Evolutionary conservation across 2,797 vertebrate species (phyloP), one percentile per base, ranked within the genome.

Genomic region (Etheostoma nigrum): DNA sequence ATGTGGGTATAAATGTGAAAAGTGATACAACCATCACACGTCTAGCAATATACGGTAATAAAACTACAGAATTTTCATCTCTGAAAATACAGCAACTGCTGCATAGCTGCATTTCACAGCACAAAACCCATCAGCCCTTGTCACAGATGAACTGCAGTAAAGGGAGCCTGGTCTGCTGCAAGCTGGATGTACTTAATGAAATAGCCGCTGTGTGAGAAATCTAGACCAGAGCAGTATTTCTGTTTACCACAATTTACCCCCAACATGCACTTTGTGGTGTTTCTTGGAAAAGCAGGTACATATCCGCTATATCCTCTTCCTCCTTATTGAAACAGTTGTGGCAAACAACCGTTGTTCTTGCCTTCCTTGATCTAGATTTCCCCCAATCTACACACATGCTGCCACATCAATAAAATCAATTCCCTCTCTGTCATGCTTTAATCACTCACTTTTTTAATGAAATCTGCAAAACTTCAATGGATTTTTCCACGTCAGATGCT

Each of bases 141-240:
- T 88, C 84, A 82, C 67, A 79, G 86, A 82, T 70, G 74, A 86
- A 82, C 73, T 74, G 74, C 75, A 86, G 87, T 68, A 80, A 74
- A 89, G 87, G 86, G 81, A 86, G 76, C 67, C 67, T 80, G 88
- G 57, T 83, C 72, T 59, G 49, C 76, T 68, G 67, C 84, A 76
- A 79, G 87, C 78, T 81, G 81, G 78, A 72, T 86, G 76, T 84
- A 68, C 82, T 89, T 80, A 83, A 87, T 85, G 85, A 86, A 91
- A 88, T 74, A 86, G 82, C 72, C 57, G 65, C 72, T 55, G 81
- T 82, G 81, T 47, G 81, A 72, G 71, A 65, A 87, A 91, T 86
- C 72, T 88, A 85, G 89, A 84, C 84, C 91, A 91, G 73, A 66
- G 88, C 72, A 33, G 75, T 44, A 60, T 84, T 85, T 88, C 77